Evolutionary conservation across 2,113 vertebrate species (phyloP).

Genomic region (Lamprotornis superbus): DNA sequence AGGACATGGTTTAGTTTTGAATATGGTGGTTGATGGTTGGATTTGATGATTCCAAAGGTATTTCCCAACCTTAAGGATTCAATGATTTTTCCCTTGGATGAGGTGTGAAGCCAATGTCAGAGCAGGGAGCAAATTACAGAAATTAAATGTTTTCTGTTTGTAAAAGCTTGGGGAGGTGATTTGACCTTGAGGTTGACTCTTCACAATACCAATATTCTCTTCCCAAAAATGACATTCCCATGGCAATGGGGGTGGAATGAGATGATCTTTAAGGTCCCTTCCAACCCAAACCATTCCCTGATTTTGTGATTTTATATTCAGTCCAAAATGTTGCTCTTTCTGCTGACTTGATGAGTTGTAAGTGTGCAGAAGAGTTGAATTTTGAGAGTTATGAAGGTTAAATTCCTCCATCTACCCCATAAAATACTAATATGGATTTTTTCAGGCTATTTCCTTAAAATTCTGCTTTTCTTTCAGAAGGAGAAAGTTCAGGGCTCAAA

Average conservation of each 20-base stretch:
- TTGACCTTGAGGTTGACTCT: not conserved
- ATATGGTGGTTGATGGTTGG: no score
- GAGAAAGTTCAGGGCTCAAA: not conserved
- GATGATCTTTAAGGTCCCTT: not conserved
- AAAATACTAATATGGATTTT: not conserved
- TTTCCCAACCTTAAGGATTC: not conserved
- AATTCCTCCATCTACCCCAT: not conserved
- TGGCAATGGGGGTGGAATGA: accelerated
- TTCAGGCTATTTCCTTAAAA: not conserved
- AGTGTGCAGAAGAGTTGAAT: not conserved
- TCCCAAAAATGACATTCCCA: not conserved
- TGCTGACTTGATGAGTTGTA: not conserved
- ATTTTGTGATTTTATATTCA: not conserved
- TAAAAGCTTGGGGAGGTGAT: not conserved
- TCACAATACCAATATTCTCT: not conserved
- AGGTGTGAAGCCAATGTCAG: not conserved
- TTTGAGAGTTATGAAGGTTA: not conserved
- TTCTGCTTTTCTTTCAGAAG: not conserved
- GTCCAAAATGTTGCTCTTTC: not conserved
- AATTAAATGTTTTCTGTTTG: accelerated
- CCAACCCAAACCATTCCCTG: not conserved
- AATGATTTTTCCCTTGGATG: not conserved
- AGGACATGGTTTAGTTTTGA: not conserved
- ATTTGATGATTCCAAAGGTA: not conserved
- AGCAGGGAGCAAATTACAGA: not conserved